Percentiles rank a stretch among this genome's conserved stretches.
Conservation (phyloP, 2,113 vertebrate genomes). For the Hippoglossus stenolepis region DNA sequence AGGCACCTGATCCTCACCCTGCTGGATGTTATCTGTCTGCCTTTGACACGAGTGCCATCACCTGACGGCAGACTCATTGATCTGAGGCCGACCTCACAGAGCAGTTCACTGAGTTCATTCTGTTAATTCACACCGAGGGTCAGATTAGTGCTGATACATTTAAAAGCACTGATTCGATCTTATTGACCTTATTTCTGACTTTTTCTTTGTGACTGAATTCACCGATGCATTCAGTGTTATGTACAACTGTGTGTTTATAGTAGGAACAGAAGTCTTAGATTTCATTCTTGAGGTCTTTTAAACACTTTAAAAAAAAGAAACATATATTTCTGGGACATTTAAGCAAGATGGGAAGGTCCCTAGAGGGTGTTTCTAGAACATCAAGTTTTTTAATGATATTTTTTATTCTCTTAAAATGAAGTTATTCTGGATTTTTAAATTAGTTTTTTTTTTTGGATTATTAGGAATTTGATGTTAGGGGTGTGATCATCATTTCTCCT, state of each 20-base stretch:
- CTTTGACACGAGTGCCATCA: slow-evolving; percentile 39
- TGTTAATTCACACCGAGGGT: neutral
- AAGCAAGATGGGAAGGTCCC: too few relatives aligned
- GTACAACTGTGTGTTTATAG: neutral
- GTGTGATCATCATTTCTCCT: neutral
- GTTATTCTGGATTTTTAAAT: neutral
- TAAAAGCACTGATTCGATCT: neutral
- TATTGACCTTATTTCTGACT: neutral
- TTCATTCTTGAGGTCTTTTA: too few relatives aligned
- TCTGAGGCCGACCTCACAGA: too few relatives aligned
- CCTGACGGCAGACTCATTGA: slow-evolving; percentile 14
- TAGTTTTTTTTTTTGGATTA: neutral
- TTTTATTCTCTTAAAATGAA: neutral
- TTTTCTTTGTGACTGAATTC: neutral
- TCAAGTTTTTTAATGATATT: neutral
- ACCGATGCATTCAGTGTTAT: neutral
- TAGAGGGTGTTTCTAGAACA: too few relatives aligned
- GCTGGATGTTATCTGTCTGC: slow-evolving; percentile 9
- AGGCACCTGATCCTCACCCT: slow-evolving; percentile 42
- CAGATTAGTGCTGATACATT: neutral
- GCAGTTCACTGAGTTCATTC: neutral
- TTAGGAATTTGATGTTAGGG: neutral
- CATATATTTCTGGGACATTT: neutral
- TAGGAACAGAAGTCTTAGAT: too few relatives aligned
- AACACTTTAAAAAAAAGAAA: neutral